Evolutionary conservation across 2,888 invertebrate species (phyloP), one percentile per base, ranked within the genome.

Genomic region (Plemyria rubiginata): DNA sequence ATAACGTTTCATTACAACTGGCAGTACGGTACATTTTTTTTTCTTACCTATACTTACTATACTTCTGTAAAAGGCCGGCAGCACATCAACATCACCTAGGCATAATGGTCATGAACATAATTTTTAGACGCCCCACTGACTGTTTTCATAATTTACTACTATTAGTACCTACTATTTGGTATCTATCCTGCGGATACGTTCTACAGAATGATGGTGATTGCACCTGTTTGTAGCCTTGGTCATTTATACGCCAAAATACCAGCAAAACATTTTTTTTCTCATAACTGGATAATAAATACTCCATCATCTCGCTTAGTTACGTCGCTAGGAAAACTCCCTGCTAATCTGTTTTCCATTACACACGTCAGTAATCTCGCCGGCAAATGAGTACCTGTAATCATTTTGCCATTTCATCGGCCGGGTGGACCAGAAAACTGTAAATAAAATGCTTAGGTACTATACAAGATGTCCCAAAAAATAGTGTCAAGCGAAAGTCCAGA

Each of bases 381-480:
- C 74, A 78, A 81, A 82, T 80, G 77, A 79, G 81, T 79, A 78
- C 50, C 55, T 55, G 60, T 64, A 53, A 86, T 87, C 79, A 82
- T 85, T 85, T 78, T 68, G 73, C 74, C 81, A 81, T 85, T 85
- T 82, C 70, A 61, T 72, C 62, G 65, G 56, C 54, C 62, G 64
- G 57, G 61, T 58, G 69, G 67, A 65, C 62, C 58, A 67, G 69
- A 68, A 70, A 75, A 71, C 73, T 77, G 77, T 76, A 78, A 81
- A 81, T 79, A 62, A 78, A 81, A 84, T 76, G 76, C 79, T 71
- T 72, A 68, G 8, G 36, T 36, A 36, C 36, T 7, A n/a, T n/a
- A n/a, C n/a, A n/a, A n/a, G n/a, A n/a, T n/a, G n/a, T n/a, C n/a
- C n/a, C n/a, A n/a, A n/a, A n/a, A n/a, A n/a, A n/a, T n/a, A n/a